phyloP scores from a whole-genome alignment of 2,888 invertebrate genomes.

The Osmoderma eremita region DNA sequence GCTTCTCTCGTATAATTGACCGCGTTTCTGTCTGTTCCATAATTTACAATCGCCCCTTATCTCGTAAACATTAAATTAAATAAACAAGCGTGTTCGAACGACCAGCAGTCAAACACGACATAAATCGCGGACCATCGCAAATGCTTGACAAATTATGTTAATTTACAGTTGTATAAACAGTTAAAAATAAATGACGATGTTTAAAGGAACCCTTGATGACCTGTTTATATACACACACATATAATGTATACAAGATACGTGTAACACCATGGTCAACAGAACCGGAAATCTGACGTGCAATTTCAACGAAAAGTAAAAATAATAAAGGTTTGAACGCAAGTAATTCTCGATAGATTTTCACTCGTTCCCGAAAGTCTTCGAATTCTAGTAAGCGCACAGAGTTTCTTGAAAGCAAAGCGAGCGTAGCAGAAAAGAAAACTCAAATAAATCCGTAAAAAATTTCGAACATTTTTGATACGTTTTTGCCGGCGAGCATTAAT shows the following conservation, averaged over 20 bases:
- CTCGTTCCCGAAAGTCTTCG: not conserved
- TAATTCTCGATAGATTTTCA: not conserved
- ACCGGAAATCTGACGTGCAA: slow-evolving; percentile 21
- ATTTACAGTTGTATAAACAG: slow-evolving; percentile 37
- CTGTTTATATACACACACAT: slow-evolving; percentile 26
- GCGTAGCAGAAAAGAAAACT: slow-evolving; percentile 21
- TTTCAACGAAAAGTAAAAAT: slow-evolving; percentile 1
- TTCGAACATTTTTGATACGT: slow-evolving; percentile 40
- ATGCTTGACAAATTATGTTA: slow-evolving; percentile 36
- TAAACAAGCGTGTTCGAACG: slow-evolving; percentile 33
- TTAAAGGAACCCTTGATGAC: slow-evolving; percentile 37
- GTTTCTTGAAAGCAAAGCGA: slow-evolving; percentile 6
- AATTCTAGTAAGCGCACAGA: not conserved
- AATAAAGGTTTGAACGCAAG: not conserved
- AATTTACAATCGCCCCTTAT: slow-evolving; percentile 37
- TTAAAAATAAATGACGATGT: slow-evolving; percentile 37
- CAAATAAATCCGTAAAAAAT: slow-evolving; percentile 31
- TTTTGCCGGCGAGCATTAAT: slow-evolving; percentile 40
- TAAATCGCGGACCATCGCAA: slow-evolving; percentile 37
- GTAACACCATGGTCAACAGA: slow-evolving; percentile 14
- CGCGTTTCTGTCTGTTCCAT: slow-evolving; percentile 31
- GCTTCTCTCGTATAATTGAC: slow-evolving; percentile 31
- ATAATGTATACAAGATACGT: slow-evolving; percentile 7
- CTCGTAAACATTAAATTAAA: slow-evolving; percentile 38
- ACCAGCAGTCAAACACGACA: slow-evolving; percentile 37